Evolutionary conservation across 1,140 invertebrate genomes (phyloP), one percentile per base, ranked within the genome.

Genomic region (Apis cerana): DNA sequence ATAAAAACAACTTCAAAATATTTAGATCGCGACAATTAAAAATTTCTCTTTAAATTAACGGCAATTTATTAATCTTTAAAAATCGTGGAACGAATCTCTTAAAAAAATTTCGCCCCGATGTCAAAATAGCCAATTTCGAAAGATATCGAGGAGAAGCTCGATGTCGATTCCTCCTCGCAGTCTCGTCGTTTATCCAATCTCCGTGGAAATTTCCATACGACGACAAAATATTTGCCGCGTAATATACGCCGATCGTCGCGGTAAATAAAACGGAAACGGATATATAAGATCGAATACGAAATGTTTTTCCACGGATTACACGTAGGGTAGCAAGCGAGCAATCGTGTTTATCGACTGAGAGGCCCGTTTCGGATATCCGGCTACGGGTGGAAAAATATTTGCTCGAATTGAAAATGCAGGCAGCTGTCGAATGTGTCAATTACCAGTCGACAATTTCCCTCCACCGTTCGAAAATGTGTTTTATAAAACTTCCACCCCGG

Each of bases 221-320:
- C 70, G 70, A 43, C 19, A 61, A 85, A 82, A 82, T 84, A 70
- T 84, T 84, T 75, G 74, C 65, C 52, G 33, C 33, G 71, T 75
- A 69, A 81, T 81, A 75, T 70, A 21, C 27, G 7, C 61, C 54
- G 56, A 68, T 67, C 68, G 64, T 43, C 4, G 59, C 61, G 83
- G n/a, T 85, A 82, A 85, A 82, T 77, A 82, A 85, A 82, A 85
- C 64, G 74, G 79, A 82, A 82, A 82, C 69, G 58, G 61, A 43
- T 58, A 75, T 43, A 43, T 43, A 43, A 61, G 72, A 84, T 82
- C 59, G 54, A 67, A 58, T 50, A n/a, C 52, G 50, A 80, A 65
- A 79, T 65, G 69, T 70, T 74, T 80, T 65, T 75, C 50, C 56
- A 52, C 61, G 58, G 59, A 54, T 54, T 21, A 21, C 23, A 27